A percentile compares a stretch with the other conserved stretches of the same genome.
Evolutionary conservation across 2,113 vertebrate genomes (phyloP).

Genomic region (Elachura formosa): DNA sequence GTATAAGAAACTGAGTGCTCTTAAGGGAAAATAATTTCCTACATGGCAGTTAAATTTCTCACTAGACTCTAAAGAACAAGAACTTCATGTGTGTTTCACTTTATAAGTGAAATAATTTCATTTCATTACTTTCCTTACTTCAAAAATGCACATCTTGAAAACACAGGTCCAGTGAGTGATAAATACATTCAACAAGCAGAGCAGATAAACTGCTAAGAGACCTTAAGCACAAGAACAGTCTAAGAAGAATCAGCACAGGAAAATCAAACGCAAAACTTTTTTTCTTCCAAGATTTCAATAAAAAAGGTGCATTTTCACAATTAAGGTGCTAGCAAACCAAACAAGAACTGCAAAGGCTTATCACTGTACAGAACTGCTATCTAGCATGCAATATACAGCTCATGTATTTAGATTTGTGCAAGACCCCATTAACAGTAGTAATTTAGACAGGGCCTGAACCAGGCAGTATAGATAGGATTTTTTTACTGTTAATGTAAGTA

Average conservation of each 20-base stretch:
- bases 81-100: background rate
- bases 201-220: background rate
- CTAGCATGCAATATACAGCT: background rate
- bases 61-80: background rate
- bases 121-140: background rate
- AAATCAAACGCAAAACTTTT: background rate
- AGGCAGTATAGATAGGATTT: background rate
- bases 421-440: background rate
- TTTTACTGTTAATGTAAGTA: background rate
- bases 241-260: background rate
- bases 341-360: background rate
- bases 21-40: background rate
- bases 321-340: background rate
- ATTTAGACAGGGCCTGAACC: background rate
- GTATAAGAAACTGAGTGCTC: background rate
- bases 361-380: background rate
- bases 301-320: background rate
- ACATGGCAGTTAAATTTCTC: background rate
- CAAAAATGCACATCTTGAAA: background rate
- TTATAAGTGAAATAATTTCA: background rate
- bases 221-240: background rate
- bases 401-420: rapidly evolving
- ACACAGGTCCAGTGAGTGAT: background rate
- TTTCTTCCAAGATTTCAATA: background rate
- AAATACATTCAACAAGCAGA: background rate